These are phyloP conservation scores for Silvanus unidentatus DNA, from an alignment of 2,888 invertebrate genomes.

Conservation along the genomic window DNA sequence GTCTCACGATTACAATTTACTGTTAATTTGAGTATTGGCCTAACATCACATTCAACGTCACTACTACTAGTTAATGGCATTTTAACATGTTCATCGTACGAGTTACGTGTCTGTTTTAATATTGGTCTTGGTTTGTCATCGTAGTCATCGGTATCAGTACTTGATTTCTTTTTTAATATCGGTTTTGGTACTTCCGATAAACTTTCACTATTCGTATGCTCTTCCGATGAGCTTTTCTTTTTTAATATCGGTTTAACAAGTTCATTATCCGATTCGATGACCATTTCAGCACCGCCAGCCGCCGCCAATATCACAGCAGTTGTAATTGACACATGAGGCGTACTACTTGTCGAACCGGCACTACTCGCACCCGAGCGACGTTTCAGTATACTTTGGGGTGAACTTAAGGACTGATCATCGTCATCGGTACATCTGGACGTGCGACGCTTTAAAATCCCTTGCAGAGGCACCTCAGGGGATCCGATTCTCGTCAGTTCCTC, in stretches of 20 bases:
- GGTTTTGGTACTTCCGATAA: constrained; percentile 56
- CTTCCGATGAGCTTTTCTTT: constrained; percentile 72
- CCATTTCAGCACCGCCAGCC: constrained; percentile 51
- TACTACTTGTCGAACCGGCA: constrained; percentile 52
- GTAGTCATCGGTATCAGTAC: constrained; percentile 66
- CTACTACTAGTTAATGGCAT: constrained; percentile 26
- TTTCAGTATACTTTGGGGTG: constrained; percentile 74
- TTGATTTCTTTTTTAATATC: constrained; percentile 82
- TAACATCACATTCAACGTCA: constrained; percentile 54
- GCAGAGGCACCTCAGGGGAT: constrained; percentile 61
- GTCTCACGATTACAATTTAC: constrained; percentile 25
- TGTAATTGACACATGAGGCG: constrained; percentile 63
- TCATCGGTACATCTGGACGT: constrained; percentile 59
- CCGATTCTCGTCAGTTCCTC: constrained; percentile 62
- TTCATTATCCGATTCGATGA: constrained; percentile 39
- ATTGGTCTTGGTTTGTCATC: constrained; percentile 72
- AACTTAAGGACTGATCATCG: constrained; percentile 54
- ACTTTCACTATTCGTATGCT: constrained; percentile 52
- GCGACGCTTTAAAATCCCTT: constrained; percentile 65
- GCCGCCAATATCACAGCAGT: constrained; percentile 62
- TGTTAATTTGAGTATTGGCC: constrained; percentile 62
- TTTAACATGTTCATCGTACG: constrained; percentile 20
- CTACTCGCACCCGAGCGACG: constrained; percentile 66
- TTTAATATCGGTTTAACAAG: constrained; percentile 72
- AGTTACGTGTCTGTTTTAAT: constrained; percentile 62